Conservation (phyloP, 2,113 vertebrate species). For the Pandion haliaetus region DNA sequence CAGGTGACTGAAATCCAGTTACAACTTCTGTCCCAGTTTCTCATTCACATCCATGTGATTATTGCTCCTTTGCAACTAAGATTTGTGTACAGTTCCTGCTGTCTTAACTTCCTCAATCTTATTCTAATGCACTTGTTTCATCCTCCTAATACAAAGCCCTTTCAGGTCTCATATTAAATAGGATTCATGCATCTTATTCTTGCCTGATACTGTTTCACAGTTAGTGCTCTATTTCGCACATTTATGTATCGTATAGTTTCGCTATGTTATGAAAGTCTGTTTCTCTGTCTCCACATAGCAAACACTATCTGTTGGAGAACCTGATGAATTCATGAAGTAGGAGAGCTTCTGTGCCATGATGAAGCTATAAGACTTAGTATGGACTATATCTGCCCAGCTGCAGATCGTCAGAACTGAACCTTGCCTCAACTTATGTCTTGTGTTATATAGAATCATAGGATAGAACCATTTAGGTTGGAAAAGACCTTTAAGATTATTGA, state of each 20-base stretch:
- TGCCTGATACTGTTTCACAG: background rate
- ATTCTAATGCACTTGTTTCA: background rate
- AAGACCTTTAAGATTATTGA: no score
- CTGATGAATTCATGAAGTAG: background rate
- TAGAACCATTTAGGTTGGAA: no score
- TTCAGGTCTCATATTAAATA: background rate
- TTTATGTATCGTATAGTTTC: no score
- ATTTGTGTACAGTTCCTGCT: background rate
- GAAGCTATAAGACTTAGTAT: background rate
- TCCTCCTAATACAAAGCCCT: background rate
- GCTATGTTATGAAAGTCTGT: background rate
- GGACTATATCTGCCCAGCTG: background rate
- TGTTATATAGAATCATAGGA: no score
- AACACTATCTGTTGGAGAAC: background rate
- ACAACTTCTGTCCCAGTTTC: background rate
- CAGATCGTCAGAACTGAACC: background rate
- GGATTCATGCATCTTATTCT: background rate
- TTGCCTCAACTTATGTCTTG: background rate
- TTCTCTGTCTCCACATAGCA: background rate
- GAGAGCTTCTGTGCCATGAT: background rate
- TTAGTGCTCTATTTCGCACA: background rate
- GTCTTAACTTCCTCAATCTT: background rate
- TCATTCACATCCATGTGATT: background rate
- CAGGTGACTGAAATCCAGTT: background rate
- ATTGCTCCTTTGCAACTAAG: background rate